Evolutionary conservation across 2,888 invertebrate species (phyloP).

Genomic region (Hypercompe scribonia): DNA sequence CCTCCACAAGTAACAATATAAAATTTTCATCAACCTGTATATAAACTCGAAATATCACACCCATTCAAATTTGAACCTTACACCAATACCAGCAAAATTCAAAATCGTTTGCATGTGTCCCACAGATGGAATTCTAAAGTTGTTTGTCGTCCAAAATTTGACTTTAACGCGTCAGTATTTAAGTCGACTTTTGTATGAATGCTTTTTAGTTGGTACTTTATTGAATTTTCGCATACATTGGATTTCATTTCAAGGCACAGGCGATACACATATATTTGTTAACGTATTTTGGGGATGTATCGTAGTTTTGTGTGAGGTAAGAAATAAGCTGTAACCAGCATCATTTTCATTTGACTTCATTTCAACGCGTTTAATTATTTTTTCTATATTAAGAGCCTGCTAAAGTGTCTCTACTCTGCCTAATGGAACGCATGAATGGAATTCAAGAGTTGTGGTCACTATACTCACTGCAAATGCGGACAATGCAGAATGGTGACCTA

Average conservation of each 20-base stretch:
- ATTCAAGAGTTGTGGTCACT: too few relatives aligned
- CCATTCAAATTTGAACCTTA: constrained; percentile 43
- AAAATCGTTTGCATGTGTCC: constrained; percentile 25
- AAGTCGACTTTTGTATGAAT: constrained; percentile 30
- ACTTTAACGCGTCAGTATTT: constrained; percentile 16
- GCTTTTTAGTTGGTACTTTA: constrained; percentile 3
- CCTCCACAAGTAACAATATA: constrained; percentile 45
- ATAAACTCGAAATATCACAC: constrained; percentile 25
- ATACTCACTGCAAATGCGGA: too few relatives aligned
- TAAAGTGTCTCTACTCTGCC: too few relatives aligned
- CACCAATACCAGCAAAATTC: background rate
- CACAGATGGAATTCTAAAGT: background rate
- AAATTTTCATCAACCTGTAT: constrained; percentile 58
- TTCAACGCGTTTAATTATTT: background rate
- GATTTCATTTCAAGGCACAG: constrained; percentile 32
- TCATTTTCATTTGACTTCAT: background rate
- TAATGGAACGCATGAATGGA: too few relatives aligned
- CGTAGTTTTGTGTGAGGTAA: background rate
- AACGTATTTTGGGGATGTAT: background rate
- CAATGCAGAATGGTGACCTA: too few relatives aligned
- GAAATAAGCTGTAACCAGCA: background rate
- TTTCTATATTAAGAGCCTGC: too few relatives aligned
- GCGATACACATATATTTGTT: constrained; percentile 21
- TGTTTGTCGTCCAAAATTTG: constrained; percentile 21
- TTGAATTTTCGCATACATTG: constrained; percentile 25